phyloP scores from a whole-genome alignment of 2,888 invertebrate species.

The Torymus auratus region DNA sequence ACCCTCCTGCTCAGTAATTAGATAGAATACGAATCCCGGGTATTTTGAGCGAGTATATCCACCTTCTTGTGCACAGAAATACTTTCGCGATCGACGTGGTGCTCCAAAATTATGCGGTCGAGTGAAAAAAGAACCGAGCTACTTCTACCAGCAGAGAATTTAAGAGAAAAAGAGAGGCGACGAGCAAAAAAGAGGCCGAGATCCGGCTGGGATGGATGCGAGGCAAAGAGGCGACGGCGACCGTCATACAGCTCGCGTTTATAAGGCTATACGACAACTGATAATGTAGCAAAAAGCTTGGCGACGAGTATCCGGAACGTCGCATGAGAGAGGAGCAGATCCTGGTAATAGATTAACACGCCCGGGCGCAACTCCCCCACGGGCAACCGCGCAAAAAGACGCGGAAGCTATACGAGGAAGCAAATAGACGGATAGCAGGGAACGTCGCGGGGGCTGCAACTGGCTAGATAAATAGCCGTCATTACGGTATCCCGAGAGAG shows the following conservation, averaged over 20 bases:
- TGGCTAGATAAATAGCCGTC: slow-evolving; percentile 64
- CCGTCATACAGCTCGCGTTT: neutral
- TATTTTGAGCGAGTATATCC: no score
- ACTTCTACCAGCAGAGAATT: no score
- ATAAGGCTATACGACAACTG: neutral
- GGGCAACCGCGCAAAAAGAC: no score
- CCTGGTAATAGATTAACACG: slow-evolving; percentile 41
- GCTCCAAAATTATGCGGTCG: neutral
- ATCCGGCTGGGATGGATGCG: slow-evolving; percentile 30
- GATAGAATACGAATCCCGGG: no score
- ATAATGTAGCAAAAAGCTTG: slow-evolving; percentile 15
- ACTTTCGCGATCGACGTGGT: no score
- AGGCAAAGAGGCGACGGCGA: slow-evolving; percentile 28
- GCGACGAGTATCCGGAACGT: slow-evolving; percentile 33
- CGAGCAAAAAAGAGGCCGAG: slow-evolving; percentile 5
- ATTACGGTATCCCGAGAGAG: slow-evolving; percentile 60
- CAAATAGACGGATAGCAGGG: slow-evolving; percentile 10
- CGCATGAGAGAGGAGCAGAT: slow-evolving; percentile 5
- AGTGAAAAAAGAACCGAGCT: neutral
- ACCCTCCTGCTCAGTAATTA: no score
- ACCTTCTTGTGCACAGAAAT: no score
- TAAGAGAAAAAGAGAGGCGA: neutral
- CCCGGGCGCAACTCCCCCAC: neutral
- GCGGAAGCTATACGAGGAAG: no score
- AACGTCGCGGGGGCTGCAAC: slow-evolving; percentile 41